Evolutionary conservation across 2,888 invertebrate species (phyloP).

Genomic region (Cephus pygmeus): DNA sequence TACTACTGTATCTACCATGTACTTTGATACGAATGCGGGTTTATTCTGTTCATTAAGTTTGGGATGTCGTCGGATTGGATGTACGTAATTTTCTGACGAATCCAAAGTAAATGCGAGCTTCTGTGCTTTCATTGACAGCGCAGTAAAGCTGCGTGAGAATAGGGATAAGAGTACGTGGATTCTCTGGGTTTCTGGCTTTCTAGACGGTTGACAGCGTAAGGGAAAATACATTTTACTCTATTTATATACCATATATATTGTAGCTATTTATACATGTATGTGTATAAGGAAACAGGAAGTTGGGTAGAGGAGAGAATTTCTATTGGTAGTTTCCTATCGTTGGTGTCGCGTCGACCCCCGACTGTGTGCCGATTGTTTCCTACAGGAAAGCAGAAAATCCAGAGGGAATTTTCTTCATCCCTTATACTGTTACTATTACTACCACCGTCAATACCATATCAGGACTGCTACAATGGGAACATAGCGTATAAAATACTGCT

Average conservation of each 20-base stretch:
- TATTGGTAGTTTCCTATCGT: not conserved
- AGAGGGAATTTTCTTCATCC: not conserved
- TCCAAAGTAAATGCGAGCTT: not conserved
- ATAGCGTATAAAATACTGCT: not conserved
- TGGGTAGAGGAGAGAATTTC: not conserved
- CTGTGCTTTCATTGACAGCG: not conserved
- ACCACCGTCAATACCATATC: not conserved
- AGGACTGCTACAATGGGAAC: not conserved
- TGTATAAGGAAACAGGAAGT: not conserved
- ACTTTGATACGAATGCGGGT: not conserved
- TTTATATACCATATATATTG: not conserved
- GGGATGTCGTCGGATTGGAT: not conserved
- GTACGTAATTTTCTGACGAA: not conserved
- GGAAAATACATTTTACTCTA: not conserved
- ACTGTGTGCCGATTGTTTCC: conserved; percentile 7
- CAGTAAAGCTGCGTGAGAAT: not conserved
- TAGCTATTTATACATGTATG: not conserved
- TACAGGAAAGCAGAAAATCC: not conserved
- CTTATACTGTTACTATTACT: not conserved
- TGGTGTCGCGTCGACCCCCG: not conserved
- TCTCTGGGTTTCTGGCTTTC: not conserved
- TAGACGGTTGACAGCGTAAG: not conserved
- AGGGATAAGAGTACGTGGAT: not conserved
- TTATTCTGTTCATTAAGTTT: not conserved
- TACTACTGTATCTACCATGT: not conserved